Evolutionary conservation across 2,888 invertebrate species (phyloP), one percentile per base, ranked within the genome.

Genomic region (Drosophila diplacantha): DNA sequence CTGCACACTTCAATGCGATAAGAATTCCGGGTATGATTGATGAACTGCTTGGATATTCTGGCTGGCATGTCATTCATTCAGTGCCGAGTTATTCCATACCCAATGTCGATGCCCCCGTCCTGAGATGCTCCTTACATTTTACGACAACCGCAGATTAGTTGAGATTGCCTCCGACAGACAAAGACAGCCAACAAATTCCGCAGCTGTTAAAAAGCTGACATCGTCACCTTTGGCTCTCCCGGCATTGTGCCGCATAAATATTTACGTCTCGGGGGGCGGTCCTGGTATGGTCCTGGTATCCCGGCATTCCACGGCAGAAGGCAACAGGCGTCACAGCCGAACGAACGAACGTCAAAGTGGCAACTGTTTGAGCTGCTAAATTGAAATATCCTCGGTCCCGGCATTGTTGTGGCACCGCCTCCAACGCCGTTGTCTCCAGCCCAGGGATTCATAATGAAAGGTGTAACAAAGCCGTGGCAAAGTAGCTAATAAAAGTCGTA

Each of bases 161-260:
- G 69, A 75, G 81, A 81, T 78, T 78, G 74, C 62, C 64, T 22
- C 51, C 57, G 69, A 68, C 56, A 62, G 63, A 69, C 59, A 65
- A 70, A 75, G 75, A 73, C 75, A 78, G 74, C 55, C 81, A 65
- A 81, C 81, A 81, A 78, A 78, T 78, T 78, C 78, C 78, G 63
- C 74, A 81, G 78, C 81, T 81, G 78, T 78, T 78, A 81, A 81
- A 78, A 78, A 81, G 81, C 75, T 74, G 75, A 81, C 81, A 74
- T 73, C 79, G 76, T 79, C 79, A 79, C 79, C 79, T 81, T 75
- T 76, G 47, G 47, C 74, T 61, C 54, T 55, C 39, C n/a, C 62
- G 60, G 50, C 64, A 76, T 71, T 74, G 78, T 72, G 75, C 70
- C 60, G 72, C 71, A 80, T 79, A 81, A 80, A 80, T 80, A 80